These are phyloP conservation scores for Pheosia tremula DNA, from an alignment of 2,888 invertebrate genomes.

Conservation along the genomic window DNA sequence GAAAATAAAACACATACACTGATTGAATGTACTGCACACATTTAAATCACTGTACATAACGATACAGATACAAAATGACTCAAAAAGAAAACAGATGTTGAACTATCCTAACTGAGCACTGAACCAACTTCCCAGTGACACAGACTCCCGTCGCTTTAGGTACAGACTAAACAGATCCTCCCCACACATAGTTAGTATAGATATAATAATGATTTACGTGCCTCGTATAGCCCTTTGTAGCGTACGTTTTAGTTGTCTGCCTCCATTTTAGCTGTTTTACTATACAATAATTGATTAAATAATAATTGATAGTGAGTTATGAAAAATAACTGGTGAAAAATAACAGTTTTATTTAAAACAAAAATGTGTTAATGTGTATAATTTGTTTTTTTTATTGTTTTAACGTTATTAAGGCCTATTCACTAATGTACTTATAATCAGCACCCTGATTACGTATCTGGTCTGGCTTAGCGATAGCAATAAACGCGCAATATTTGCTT, in stretches of 20 bases:
- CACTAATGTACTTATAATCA: too few species aligned
- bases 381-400: too few species aligned
- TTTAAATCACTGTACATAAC: constrained; percentile 19
- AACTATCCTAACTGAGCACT: constrained; percentile 48
- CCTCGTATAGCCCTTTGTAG: constrained; percentile 24
- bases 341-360: too few species aligned
- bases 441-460: too few species aligned
- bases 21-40: constrained; percentile 12
- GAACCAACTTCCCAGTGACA: constrained; percentile 62
- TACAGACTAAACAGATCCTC: constrained; percentile 65
- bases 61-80: constrained; percentile 12
- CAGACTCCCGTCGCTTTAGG: constrained; percentile 35
- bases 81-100: constrained; percentile 16
- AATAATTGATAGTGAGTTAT: constrained; percentile 3
- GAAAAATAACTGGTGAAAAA: not conserved
- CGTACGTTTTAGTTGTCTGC: constrained; percentile 20
- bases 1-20: not conserved
- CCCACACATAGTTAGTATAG: constrained; percentile 56
- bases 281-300: not conserved
- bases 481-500: too few species aligned
- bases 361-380: too few species aligned
- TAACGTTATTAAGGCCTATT: too few species aligned
- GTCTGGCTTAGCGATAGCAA: too few species aligned
- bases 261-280: constrained; percentile 34
- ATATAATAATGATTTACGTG: constrained; percentile 18